Conservation (phyloP, 2,797 vertebrate species). For the Megaceryle alcyon region DNA sequence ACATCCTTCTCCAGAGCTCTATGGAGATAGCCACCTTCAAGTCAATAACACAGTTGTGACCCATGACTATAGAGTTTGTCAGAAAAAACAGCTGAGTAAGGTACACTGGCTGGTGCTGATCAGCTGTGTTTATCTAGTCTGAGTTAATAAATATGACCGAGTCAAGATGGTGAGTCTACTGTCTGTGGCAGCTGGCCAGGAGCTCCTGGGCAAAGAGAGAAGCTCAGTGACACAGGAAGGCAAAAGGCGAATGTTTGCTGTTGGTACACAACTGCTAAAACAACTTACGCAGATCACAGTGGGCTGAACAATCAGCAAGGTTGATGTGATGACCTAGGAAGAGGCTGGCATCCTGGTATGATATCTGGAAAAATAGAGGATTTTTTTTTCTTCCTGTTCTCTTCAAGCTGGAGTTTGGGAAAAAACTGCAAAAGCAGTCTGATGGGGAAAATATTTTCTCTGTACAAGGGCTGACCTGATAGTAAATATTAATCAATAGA, state of each 20-base stretch:
- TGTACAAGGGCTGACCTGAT: neutral
- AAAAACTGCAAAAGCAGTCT: conserved; percentile 5
- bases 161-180: conserved; percentile 18
- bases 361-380: neutral
- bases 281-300: conserved; percentile 67
- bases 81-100: neutral
- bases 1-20: neutral
- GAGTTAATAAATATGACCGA: conserved; percentile 25
- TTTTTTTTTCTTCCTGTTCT: conserved; percentile 52
- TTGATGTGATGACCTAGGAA: neutral
- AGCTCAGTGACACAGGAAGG: conserved; percentile 66
- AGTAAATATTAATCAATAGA: neutral
- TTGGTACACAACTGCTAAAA: conserved; percentile 61
- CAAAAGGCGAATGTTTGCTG: conserved; percentile 60
- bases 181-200: conserved; percentile 45
- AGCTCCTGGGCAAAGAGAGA: conserved; percentile 27
- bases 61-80: neutral
- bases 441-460: conserved; percentile 20
- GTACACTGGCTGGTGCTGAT: neutral
- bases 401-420: conserved; percentile 31
- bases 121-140: conserved; percentile 60
- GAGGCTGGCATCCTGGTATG: neutral
- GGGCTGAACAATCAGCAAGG: conserved; percentile 13
- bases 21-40: neutral
- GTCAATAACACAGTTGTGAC: neutral